A percentile compares a stretch with the other conserved stretches of the same genome.
These are phyloP conservation scores for Lagodon rhomboides DNA, from an alignment of 2,797 vertebrate genomes.

Conservation along the genomic window DNA sequence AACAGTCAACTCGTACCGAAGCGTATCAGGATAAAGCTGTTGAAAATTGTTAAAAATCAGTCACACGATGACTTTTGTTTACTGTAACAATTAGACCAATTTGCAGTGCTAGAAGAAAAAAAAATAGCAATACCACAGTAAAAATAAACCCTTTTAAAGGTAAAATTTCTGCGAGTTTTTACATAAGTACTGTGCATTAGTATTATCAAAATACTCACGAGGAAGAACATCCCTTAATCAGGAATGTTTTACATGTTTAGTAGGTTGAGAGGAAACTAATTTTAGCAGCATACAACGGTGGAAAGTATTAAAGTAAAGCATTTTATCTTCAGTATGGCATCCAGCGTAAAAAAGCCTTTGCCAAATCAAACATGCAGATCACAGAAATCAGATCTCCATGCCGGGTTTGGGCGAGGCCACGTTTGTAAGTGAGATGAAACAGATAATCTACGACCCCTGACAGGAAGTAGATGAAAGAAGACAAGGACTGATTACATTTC, in stretches of 20 bases:
- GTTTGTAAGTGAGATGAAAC: too few species aligned
- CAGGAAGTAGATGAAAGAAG: too few species aligned
- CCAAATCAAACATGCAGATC: too few species aligned
- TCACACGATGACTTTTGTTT: background rate
- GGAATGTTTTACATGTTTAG: background rate
- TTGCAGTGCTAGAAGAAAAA: background rate
- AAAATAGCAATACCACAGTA: background rate
- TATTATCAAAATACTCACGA: background rate
- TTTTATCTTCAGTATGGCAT: background rate
- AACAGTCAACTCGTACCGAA: slow-evolving; percentile 83
- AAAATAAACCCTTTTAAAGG: background rate
- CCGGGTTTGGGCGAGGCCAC: too few species aligned
- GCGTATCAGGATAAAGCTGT: slow-evolving; percentile 83
- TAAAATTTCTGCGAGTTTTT: background rate
- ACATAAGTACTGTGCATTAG: background rate
- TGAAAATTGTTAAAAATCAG: background rate
- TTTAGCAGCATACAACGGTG: background rate
- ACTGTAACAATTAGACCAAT: background rate
- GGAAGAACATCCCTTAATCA: background rate
- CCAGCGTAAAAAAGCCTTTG: too few species aligned
- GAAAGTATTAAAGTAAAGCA: background rate
- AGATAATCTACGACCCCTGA: too few species aligned
- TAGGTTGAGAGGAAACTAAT: background rate
- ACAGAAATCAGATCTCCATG: too few species aligned
- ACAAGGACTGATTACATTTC: background rate